Percentiles rank a stretch among this genome's conserved stretches.
These are phyloP conservation scores for Scaptodrosophila lebanonensis DNA, from an alignment of 1,140 invertebrate genomes.

Conservation along the genomic window DNA sequence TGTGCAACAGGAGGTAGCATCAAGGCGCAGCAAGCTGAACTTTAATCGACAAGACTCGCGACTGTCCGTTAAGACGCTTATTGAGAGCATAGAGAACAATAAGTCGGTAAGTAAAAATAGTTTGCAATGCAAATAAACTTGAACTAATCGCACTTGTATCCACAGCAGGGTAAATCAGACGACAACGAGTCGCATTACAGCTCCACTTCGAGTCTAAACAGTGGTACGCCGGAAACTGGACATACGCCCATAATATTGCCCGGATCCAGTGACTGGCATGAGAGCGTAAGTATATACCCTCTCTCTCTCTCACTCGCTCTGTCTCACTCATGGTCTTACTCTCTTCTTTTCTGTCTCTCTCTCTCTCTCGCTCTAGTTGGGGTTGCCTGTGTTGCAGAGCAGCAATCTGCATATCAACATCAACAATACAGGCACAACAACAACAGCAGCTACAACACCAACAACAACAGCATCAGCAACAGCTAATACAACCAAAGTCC, in stretches of 20 bases:
- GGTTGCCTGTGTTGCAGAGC: conserved; percentile 58
- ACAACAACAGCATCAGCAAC: conserved; percentile 6
- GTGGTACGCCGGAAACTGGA: conserved; percentile 61
- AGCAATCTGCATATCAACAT: conserved; percentile 56
- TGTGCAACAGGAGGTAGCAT: conserved; percentile 80
- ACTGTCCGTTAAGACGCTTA: conserved; percentile 91
- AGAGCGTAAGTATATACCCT: conserved; percentile 48
- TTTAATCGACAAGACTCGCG: conserved; percentile 85
- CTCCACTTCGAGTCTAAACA: conserved; percentile 78
- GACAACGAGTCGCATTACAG: conserved; percentile 70
- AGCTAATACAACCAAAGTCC: too few species aligned
- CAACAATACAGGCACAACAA: conserved; percentile 12
- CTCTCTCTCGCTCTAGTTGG: conserved; percentile 24
- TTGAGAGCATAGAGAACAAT: conserved; percentile 94
- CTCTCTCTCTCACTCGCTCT: neutral
- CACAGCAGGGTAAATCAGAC: conserved; percentile 61
- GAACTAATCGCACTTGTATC: neutral
- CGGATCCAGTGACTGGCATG: conserved; percentile 58
- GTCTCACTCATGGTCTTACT: neutral
- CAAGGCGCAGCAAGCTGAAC: conserved; percentile 79
- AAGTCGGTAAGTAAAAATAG: conserved; percentile 82
- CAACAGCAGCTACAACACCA: conserved; percentile 15
- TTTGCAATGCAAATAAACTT: neutral
- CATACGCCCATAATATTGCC: conserved; percentile 60
- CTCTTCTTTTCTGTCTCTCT: neutral